Percentiles rank a stretch among this genome's conserved stretches.
phyloP scores from a whole-genome alignment of 2,797 vertebrate genomes.

The Neoniphon sammara region DNA sequence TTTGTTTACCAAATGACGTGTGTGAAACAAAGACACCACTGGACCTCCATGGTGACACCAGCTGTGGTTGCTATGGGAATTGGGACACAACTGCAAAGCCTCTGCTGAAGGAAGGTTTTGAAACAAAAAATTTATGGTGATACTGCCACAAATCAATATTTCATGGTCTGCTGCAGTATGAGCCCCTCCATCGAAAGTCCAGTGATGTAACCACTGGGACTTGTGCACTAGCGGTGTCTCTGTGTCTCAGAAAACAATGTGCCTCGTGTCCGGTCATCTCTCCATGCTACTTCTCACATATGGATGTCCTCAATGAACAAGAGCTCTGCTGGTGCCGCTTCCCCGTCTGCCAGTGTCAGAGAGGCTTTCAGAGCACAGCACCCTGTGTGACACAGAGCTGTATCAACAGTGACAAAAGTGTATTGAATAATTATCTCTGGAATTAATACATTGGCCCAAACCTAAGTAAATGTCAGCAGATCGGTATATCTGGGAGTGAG shows the following conservation, averaged over 20 bases:
- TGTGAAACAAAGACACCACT: no score
- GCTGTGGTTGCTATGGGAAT: no score
- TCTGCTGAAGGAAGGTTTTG: no score
- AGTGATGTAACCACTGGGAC: no score
- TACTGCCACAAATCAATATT: no score
- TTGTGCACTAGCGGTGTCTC: no score
- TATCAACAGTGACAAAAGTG: constrained; percentile 98
- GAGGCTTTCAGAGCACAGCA: constrained; percentile 85
- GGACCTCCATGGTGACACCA: no score
- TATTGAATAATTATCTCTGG: constrained; percentile 97
- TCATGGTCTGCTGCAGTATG: no score
- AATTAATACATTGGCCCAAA: constrained; percentile 97
- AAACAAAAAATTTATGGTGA: no score
- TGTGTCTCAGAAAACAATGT: constrained; percentile 58
- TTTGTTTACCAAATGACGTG: no score
- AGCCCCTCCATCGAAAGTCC: no score
- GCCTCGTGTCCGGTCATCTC: constrained; percentile 62
- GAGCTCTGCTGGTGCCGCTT: constrained; percentile 83
- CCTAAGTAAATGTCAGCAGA: constrained; percentile 95
- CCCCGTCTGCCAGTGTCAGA: constrained; percentile 88
- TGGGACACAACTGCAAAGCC: no score
- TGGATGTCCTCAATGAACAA: constrained; percentile 86
- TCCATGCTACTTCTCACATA: constrained; percentile 76
- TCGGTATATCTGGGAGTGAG: constrained; percentile 89
- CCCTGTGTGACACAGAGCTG: constrained; percentile 90